Evolutionary conservation across 2,113 vertebrate species (phyloP), one percentile per base, ranked within the genome.

Genomic region (Bettongia penicillata): DNA sequence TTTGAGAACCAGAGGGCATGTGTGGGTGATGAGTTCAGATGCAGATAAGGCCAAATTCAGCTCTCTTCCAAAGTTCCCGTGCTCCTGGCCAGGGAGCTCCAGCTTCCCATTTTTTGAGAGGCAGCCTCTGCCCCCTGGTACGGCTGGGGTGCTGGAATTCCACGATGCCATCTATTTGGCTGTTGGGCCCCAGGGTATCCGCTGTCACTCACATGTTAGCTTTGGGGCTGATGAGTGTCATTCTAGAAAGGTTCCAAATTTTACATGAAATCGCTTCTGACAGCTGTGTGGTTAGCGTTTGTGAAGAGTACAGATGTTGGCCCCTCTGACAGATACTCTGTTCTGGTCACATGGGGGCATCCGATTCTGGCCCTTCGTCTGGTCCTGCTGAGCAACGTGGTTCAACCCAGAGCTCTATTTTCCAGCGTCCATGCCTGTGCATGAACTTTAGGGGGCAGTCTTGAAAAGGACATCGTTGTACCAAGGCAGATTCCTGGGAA

Each of bases 381-480:
- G 0, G 24, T 90, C 77, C 55, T 93, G 31, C 2, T 0, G 49
- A 53, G 90, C 0, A 0, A 23, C 3, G 53, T 55, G 53, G 24
- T 8, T 90, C 90, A 10, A 5, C 53, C 43, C 4, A 84, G 9
- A 5, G 68, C 68, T 77, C 68, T n/a, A 2, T n/a, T 77, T n/a
- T 22, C 12, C 0, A 51, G 0, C 52, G 51, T 37, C 14, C 53
- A 53, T 49, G 92, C 51, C 91, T 50, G 25, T 92, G 93, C 77
- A 47, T 96, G 94, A 77, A 95, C 98, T 37, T 96, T 96, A 98
- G 98, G 95, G 98, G 98, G 97, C 98, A 98, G 91, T 98, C 96
- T 99, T 98, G 96, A 96, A 98, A 98, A 98, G 97, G 97, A 97
- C 96, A 98, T 96, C 43, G 26, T 95, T 93, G 23, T 48, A 24